Base-by-base conservation (phyloP, 2,888 invertebrate genomes). In the Tortrix viridana region DNA sequence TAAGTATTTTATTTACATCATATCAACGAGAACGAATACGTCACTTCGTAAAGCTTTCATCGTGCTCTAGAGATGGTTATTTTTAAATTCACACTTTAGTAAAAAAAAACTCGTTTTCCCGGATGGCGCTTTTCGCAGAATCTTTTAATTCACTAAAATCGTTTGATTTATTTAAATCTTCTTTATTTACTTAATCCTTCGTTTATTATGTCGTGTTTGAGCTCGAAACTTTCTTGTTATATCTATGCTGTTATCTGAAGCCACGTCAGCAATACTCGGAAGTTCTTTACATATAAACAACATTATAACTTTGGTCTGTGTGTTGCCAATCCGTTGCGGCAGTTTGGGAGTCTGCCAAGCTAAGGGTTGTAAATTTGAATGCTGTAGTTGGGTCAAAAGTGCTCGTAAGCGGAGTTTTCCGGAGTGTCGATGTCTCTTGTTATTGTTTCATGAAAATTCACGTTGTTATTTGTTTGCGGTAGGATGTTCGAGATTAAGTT, bases 281-380 rank as follows among this genome's bases (percentile, higher is more conserved):
- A 57, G 47, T 50, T 60, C 47, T 47, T 18, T 41, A 49, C 44
- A 43, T 59, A 59, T 59, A 59, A 59, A 52, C 56, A 62, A 56
- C 38, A 62, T 62, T 62, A 57, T 32, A 63, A 53, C 47, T 58
- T 63, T 63, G 53, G 58, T 63, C 47, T 53, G 54, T 26, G 43
- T 55, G 57, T 58, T 58, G 57, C 47, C 53, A 58, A 63, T 58
- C 63, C 57, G 52, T 58, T 53, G 54, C 47, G 58, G 50, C 32
- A 48, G 57, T 63, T 63, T 58, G 63, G 57, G 32, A 7, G 57
- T 53, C 32, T 48, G 57, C 63, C 63, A 63, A 58, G 26, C 52
- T 47, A 20, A 20, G 26, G 57, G 43, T 58, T 63, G 58, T 58
- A 53, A 63, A 63, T 55, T 55, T 44, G 44, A 44, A 44, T 32